Percentiles rank a stretch among this genome's conserved stretches.
Evolutionary conservation across 2,797 vertebrate species (phyloP).

Genomic region (Enoplosus armatus): DNA sequence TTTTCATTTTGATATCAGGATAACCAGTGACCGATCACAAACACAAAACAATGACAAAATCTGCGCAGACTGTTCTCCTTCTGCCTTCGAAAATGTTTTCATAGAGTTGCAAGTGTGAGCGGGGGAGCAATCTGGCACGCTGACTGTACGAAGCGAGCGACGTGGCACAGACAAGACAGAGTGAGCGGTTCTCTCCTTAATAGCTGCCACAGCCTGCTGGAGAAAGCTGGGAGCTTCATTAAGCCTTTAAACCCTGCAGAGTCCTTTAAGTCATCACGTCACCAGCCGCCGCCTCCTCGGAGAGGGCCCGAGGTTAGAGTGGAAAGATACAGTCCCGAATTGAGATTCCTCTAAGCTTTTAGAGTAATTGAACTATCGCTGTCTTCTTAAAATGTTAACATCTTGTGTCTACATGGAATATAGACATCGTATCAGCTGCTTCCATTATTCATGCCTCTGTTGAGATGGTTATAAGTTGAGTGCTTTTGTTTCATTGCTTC

Average conservation of each 20-base stretch:
- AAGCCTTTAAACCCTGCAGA: constrained; percentile 82
- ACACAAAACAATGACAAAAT: constrained; percentile 33
- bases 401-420: constrained; percentile 23
- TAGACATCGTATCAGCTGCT: constrained; percentile 1
- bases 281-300: constrained; percentile 63
- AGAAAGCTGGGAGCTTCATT: constrained; percentile 79
- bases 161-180: constrained; percentile 56
- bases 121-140: constrained; percentile 58
- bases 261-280: constrained; percentile 81
- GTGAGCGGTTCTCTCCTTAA: constrained; percentile 63
- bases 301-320: constrained; percentile 57
- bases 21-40: constrained; percentile 29
- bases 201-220: constrained; percentile 67
- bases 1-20: constrained; percentile 30
- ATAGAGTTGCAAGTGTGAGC: constrained; percentile 52
- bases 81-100: constrained; percentile 62
- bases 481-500: constrained; percentile 8
- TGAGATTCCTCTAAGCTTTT: constrained; percentile 43
- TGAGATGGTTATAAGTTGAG: neutral
- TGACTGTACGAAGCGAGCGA: constrained; percentile 53
- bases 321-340: constrained; percentile 37
- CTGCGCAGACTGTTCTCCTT: constrained; percentile 44
- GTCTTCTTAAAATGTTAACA: constrained; percentile 40
- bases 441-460: neutral
- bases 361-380: constrained; percentile 18